Percentiles rank a stretch among this genome's conserved stretches.
Conservation (phyloP, 1,140 invertebrate genomes). For the Diprion similis region DNA sequence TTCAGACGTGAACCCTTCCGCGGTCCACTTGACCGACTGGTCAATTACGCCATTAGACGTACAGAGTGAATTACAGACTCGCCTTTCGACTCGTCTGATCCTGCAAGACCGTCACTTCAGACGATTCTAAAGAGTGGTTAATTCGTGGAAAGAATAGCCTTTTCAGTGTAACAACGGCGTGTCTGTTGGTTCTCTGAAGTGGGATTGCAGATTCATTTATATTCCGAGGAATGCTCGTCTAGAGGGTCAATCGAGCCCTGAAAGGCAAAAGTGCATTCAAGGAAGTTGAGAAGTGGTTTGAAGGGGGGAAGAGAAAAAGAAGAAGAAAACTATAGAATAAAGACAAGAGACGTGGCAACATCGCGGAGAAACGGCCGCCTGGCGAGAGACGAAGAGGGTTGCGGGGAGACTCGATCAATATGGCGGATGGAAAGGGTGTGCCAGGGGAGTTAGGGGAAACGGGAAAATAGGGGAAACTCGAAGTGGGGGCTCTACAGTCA, state of each 20-base stretch:
- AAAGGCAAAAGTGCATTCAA: too few species aligned
- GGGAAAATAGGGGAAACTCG: slow-evolving; percentile 29
- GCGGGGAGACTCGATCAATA: slow-evolving; percentile 50
- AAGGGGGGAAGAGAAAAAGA: slow-evolving; percentile 10
- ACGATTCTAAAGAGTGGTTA: too few species aligned
- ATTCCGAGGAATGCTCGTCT: too few species aligned
- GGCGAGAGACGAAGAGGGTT: slow-evolving; percentile 24
- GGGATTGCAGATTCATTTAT: too few species aligned
- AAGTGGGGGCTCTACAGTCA: slow-evolving; percentile 24
- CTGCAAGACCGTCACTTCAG: too few species aligned
- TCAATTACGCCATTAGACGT: too few species aligned
- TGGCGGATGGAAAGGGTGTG: slow-evolving; percentile 49
- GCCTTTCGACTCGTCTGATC: too few species aligned
- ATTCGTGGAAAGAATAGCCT: too few species aligned
- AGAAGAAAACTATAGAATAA: not conserved
- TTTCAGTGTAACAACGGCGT: not conserved
- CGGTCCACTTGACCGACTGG: too few species aligned
- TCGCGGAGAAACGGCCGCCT: slow-evolving; percentile 25
- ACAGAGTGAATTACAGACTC: too few species aligned
- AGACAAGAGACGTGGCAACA: slow-evolving; percentile 33
- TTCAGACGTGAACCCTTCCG: too few species aligned
- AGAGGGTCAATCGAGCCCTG: not conserved
- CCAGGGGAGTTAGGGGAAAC: slow-evolving; percentile 42
- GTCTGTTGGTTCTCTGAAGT: not conserved
- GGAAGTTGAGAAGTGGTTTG: not conserved